Evolutionary conservation across 2,888 invertebrate species (phyloP), one percentile per base, ranked within the genome.

Genomic region (Brenthis daphne): DNA sequence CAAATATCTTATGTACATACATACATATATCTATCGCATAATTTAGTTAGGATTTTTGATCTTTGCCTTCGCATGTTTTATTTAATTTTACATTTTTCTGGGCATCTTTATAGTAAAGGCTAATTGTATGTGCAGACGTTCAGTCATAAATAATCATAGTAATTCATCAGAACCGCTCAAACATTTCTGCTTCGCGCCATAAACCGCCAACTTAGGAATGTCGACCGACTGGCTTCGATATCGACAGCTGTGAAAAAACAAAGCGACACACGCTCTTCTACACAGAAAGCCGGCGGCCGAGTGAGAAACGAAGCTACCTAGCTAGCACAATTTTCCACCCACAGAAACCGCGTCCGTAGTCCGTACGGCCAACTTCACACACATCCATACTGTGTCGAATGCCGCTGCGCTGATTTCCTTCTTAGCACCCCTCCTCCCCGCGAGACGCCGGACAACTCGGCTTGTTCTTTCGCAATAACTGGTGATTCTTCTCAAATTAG

Each of bases 181-280:
- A 88, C 86, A 92, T 90, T 89, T 87, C 80, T 83, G 85, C 85
- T 88, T 90, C 87, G 89, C 89, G 86, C 90, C 86, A 89, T 88
- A 89, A 89, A 82, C 85, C 82, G 82, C 80, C 78, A 82, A 72
- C 84, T 80, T 72, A 78, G 91, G 91, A 92, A 92, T 92, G 92
- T 82, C 86, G 89, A 87, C 85, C 72, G 85, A 85, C 90, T 82
- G 84, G 87, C 84, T 85, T 76, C 84, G 84, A 85, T 82, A 79
- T 83, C 78, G 79, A 80, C 82, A 78, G 76, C 73, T 74, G 76
- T 72, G 77, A 77, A 80, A 75, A 81, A 82, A 79, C 78, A 78
- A 80, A 81, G 80, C 79, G 81, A 83, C 83, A 76, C 77, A 79
- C 81, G 73, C 73, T 77, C 84, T 75, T 77, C 77, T 76, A 72